Evolutionary conservation across 53 echinoderm and acorn worm genomes (phyloP), one percentile per base, ranked within the genome.

Genomic region (Temnopleurus reevesii): DNA sequence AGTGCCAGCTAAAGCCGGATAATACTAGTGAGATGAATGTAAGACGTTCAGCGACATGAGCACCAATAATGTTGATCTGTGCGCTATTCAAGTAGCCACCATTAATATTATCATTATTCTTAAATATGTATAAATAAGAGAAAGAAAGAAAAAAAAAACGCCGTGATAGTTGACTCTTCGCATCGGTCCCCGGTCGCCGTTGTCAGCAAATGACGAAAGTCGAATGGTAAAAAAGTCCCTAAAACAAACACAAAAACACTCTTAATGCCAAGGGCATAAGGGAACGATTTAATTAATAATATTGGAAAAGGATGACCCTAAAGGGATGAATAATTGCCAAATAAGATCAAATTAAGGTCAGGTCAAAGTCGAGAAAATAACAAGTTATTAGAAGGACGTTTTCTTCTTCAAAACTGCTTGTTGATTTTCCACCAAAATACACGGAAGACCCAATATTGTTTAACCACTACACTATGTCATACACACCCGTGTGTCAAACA

Each of bases 261-360:
- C 36, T 71, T 8, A 36, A 71, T 36, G 36, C 41, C 5, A 0
- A 43, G 34, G 8, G n/a, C 1, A 23, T n/a, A 71, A 36, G 10
- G 38, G 23, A 71, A 71, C 5, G 41, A 38, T 10, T 8, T 41
- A 38, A 71, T 71, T 71, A 56, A 56, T 7, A 12, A 17, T 64
- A 4, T 5, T 17, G 18, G 34, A 56, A 43, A 0, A n/a, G 3
- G 38, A 71, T 38, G 71, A n/a, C 41, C 5, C 2, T 15, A 49
- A 8, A 17, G 41, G 21, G 19, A 21, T 2, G 23, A n/a, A n/a
- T 41, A n/a, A 71, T 71, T 38, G 71, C 71, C 36, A 66, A 71
- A 71, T 23, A 71, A 71, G 23, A 71, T 38, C 71, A 71, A 71
- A n/a, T n/a, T n/a, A n/a, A n/a, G 18, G 71, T 63, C 63, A 63